A percentile compares a stretch with the other conserved stretches of the same genome.
Evolutionary conservation across 2,888 invertebrate species (phyloP).

Genomic region (Drosophila birchii): DNA sequence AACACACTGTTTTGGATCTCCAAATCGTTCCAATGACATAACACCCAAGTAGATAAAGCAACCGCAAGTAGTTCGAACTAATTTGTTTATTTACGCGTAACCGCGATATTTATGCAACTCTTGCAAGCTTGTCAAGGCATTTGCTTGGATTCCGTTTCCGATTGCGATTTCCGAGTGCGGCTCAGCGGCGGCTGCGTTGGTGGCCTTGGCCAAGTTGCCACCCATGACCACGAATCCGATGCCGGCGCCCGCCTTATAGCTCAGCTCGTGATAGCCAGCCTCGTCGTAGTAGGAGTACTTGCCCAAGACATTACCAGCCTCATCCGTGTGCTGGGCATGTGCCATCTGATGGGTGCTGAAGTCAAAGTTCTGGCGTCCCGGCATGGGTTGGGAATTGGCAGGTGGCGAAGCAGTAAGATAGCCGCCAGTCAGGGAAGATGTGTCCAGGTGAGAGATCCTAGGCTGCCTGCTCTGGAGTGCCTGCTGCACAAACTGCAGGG

Average conservation of each 20-base stretch:
- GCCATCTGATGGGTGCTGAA: slow-evolving; percentile 77
- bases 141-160: slow-evolving; percentile 39
- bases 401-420: background rate
- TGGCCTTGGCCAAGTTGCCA: slow-evolving; percentile 79
- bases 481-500: slow-evolving; percentile 57
- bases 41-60: slow-evolving; percentile 24
- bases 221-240: slow-evolving; percentile 87
- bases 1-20: slow-evolving; percentile 25
- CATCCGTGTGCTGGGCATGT: slow-evolving; percentile 81
- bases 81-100: slow-evolving; percentile 41
- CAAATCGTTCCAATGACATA: slow-evolving; percentile 11
- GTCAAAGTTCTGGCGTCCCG: slow-evolving; percentile 71
- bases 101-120: slow-evolving; percentile 45
- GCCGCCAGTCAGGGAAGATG: slow-evolving; percentile 17
- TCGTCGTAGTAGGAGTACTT: slow-evolving; percentile 89
- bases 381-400: slow-evolving; percentile 5
- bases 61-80: background rate
- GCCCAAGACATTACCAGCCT: slow-evolving; percentile 84
- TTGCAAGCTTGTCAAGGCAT: slow-evolving; percentile 36
- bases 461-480: slow-evolving; percentile 55
- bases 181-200: background rate
- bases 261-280: slow-evolving; percentile 89
- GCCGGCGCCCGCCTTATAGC: slow-evolving; percentile 90
- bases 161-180: slow-evolving; percentile 34
- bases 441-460: slow-evolving; percentile 28